Conservation (phyloP, 2,113 vertebrate species). For the Heterotilapia buettikoferi region DNA sequence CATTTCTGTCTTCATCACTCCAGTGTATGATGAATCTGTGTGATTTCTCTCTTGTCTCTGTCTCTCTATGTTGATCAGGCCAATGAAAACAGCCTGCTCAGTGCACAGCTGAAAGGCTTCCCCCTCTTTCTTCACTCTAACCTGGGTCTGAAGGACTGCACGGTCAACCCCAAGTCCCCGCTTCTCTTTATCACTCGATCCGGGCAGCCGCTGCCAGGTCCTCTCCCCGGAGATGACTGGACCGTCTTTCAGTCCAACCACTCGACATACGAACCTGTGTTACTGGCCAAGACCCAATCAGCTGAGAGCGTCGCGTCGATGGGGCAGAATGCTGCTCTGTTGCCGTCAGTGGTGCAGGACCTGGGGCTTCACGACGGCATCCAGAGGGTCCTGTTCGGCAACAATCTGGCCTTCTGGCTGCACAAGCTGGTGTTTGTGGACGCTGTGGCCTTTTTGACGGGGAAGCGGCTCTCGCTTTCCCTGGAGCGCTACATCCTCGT, state of each 20-base stretch:
- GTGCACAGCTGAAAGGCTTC: constrained; percentile 96
- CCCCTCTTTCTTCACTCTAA: constrained; percentile 96
- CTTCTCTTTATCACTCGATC: constrained; percentile 90
- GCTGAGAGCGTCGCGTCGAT: constrained; percentile 85
- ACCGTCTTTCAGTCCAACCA: constrained; percentile 98
- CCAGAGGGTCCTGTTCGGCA: constrained; percentile 93
- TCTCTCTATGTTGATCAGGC: constrained; percentile 70
- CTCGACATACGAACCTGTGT: constrained; percentile 90
- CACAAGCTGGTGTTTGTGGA: constrained; percentile 96
- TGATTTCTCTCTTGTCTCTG: constrained; percentile 25
- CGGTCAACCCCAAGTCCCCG: constrained; percentile 90
- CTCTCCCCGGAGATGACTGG: constrained; percentile 95
- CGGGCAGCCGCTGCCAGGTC: constrained; percentile 85
- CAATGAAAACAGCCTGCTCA: constrained; percentile 97
- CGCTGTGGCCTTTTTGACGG: constrained; percentile 89
- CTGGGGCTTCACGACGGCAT: constrained; percentile 94
- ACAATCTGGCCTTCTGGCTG: constrained; percentile 96
- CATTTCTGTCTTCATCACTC: constrained; percentile 40
- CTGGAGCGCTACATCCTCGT: constrained; percentile 92
- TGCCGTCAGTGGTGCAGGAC: constrained; percentile 94
- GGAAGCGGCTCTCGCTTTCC: constrained; percentile 88
- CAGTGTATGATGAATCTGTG: constrained; percentile 28
- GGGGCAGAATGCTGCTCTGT: constrained; percentile 80
- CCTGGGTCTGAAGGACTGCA: constrained; percentile 94
- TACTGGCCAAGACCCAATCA: constrained; percentile 91